These are phyloP conservation scores for Microhierax caerulescens DNA, from an alignment of 2,797 vertebrate genomes.

Conservation along the genomic window DNA sequence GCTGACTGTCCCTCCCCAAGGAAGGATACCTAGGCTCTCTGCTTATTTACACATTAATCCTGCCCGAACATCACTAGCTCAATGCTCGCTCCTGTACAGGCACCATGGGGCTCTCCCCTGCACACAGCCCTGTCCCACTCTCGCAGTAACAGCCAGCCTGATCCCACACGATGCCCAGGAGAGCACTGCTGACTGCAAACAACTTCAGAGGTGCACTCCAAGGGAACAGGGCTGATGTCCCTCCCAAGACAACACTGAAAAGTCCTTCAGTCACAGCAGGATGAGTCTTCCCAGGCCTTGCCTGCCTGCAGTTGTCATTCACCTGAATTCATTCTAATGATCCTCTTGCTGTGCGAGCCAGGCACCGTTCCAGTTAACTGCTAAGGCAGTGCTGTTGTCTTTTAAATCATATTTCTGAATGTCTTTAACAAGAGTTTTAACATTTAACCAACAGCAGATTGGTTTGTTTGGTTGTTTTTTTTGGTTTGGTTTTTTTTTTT, in stretches of 20 bases:
- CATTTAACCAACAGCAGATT: background rate
- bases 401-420: background rate
- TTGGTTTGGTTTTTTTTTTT: background rate
- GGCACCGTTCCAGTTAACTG: background rate
- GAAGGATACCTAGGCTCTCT: background rate
- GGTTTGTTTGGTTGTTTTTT: background rate
- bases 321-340: background rate
- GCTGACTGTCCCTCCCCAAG: background rate
- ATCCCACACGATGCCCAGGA: rapidly evolving
- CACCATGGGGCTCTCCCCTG: background rate
- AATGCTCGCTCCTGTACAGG: rapidly evolving
- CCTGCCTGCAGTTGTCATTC: background rate
- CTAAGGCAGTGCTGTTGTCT: background rate
- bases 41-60: background rate
- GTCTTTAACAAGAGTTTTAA: background rate
- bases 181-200: rapidly evolving
- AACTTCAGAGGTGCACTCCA: background rate
- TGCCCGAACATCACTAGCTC: rapidly evolving
- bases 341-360: background rate
- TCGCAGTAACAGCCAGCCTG: background rate
- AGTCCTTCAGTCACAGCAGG: background rate
- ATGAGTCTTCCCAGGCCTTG: background rate
- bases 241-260: rapidly evolving
- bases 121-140: background rate
- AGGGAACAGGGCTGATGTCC: background rate